Conservation (phyloP, 2,797 vertebrate species). For the Dryobates pubescens region DNA sequence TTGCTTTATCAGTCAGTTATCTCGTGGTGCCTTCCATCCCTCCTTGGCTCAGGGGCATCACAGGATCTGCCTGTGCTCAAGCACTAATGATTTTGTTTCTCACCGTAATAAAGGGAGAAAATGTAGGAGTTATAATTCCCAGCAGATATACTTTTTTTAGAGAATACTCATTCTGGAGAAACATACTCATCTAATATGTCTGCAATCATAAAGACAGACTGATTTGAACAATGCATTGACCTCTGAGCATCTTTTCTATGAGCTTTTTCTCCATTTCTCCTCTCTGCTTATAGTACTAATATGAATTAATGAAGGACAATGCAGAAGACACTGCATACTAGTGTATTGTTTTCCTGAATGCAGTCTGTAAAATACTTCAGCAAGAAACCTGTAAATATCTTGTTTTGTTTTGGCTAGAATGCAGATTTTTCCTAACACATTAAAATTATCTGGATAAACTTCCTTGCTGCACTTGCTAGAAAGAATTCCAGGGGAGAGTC, state of each 20-base stretch:
- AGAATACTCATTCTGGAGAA: neutral
- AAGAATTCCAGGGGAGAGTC: neutral
- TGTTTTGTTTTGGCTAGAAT: neutral
- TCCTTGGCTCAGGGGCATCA: neutral
- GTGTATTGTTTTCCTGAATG: neutral
- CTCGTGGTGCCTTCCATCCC: neutral
- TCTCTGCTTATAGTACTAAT: neutral
- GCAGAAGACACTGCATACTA: neutral
- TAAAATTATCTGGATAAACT: neutral
- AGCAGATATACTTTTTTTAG: neutral
- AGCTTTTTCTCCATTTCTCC: neutral
- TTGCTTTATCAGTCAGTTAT: neutral
- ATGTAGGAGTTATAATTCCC: neutral
- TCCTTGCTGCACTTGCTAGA: neutral
- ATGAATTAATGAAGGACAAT: neutral
- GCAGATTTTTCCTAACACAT: neutral
- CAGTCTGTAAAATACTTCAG: neutral
- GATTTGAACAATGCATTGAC: neutral
- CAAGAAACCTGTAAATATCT: constrained; percentile 1
- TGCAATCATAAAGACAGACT: neutral
- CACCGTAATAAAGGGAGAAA: neutral
- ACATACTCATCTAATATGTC: neutral
- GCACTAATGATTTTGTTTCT: neutral
- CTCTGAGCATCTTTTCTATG: neutral
- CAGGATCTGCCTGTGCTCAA: neutral